phyloP scores from a whole-genome alignment of 2,888 invertebrate genomes.

The Eupithecia insigniata region DNA sequence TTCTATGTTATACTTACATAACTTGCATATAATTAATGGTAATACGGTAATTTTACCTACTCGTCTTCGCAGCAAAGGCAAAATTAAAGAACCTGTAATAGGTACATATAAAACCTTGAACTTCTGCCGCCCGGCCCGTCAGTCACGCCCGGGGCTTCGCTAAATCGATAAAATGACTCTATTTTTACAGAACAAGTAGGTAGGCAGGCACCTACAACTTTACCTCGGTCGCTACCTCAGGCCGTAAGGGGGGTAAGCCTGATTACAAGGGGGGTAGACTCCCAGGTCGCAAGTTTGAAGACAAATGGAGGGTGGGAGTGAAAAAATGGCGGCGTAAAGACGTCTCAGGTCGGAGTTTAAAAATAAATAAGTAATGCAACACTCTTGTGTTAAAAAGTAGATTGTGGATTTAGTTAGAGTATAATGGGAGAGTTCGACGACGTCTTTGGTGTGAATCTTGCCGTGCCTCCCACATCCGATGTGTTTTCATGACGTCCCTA shows the following conservation, averaged over 20 bases:
- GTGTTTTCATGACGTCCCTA: neutral
- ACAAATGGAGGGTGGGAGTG: conserved; percentile 60
- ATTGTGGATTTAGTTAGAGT: conserved; percentile 38
- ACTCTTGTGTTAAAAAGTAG: conserved; percentile 34
- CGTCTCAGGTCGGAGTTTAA: conserved; percentile 62
- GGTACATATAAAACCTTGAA: conserved; percentile 15
- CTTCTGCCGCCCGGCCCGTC: conserved; percentile 1
- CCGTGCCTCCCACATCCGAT: neutral
- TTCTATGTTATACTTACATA: neutral
- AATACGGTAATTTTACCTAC: neutral
- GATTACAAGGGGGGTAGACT: conserved; percentile 49
- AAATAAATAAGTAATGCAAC: conserved; percentile 63
- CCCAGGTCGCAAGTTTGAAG: conserved; percentile 74
- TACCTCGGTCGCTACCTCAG: conserved; percentile 64
- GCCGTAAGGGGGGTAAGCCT: conserved; percentile 55
- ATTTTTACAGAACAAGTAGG: conserved; percentile 28
- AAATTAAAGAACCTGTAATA: conserved; percentile 7
- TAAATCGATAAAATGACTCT: conserved; percentile 30
- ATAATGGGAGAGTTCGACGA: conserved; percentile 28
- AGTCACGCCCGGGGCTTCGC: conserved; percentile 17
- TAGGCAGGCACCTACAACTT: conserved; percentile 38
- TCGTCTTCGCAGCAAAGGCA: neutral
- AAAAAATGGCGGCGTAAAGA: conserved; percentile 70
- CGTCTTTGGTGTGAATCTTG: conserved; percentile 20
- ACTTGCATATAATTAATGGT: neutral